phyloP scores from a whole-genome alignment of 1,140 invertebrate genomes.

The Monochamus saltuarius region DNA sequence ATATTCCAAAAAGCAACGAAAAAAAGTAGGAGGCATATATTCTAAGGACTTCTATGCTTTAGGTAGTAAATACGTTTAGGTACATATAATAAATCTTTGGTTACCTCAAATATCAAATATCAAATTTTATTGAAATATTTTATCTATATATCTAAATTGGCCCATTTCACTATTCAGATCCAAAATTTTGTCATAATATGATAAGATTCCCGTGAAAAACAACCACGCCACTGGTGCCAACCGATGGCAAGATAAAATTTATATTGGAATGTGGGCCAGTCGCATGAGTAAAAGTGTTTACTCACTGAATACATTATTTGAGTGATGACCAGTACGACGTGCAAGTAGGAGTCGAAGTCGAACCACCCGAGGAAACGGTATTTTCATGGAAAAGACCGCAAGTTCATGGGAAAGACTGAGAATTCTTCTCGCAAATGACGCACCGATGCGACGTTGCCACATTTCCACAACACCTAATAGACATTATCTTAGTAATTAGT shows the following conservation, averaged over 20 bases:
- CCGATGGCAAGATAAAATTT: background rate
- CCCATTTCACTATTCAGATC: too few species aligned
- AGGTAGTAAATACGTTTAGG: too few species aligned
- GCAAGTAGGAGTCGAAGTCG: conserved; percentile 6
- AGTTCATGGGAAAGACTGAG: conserved; percentile 37
- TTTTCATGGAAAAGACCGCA: conserved; percentile 34
- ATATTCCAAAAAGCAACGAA: too few species aligned
- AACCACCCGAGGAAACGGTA: conserved; percentile 16
- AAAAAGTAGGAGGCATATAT: too few species aligned
- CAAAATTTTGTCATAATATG: too few species aligned
- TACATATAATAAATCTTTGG: too few species aligned
- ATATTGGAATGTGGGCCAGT: conserved; percentile 20
- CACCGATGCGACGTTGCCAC: conserved; percentile 1
- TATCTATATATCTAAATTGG: too few species aligned
- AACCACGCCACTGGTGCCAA: background rate
- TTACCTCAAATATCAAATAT: too few species aligned
- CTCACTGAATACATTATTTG: conserved; percentile 12
- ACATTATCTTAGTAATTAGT: too few species aligned
- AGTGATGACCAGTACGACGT: conserved; percentile 4
- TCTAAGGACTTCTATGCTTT: too few species aligned
- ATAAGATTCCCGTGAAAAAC: background rate
- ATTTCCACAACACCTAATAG: background rate
- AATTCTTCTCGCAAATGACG: background rate
- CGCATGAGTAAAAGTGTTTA: conserved; percentile 17
- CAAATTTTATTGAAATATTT: too few species aligned